Conservation (phyloP, 1,140 invertebrate genomes). For the Samia ricini region DNA sequence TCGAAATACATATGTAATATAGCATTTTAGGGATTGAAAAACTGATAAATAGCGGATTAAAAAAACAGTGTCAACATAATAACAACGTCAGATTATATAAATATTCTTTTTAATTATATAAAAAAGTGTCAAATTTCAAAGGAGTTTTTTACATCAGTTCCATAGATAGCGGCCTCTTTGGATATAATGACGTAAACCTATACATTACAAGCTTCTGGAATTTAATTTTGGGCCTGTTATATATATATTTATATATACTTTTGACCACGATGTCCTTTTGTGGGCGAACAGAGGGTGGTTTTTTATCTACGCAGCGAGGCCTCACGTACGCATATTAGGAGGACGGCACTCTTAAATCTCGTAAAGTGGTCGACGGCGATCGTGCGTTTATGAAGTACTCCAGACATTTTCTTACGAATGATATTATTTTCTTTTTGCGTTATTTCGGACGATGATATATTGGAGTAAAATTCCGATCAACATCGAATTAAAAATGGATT, state of each 20-base stretch:
- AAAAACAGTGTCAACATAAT: background rate
- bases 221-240: slow-evolving; percentile 64
- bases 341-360: slow-evolving; percentile 35
- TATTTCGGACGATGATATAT: background rate
- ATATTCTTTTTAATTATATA: background rate
- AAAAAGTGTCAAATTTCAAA: background rate
- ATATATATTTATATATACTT: too few species aligned
- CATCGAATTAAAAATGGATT: too few species aligned
- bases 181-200: slow-evolving; percentile 66
- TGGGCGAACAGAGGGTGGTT: slow-evolving; percentile 24
- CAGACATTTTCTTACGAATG: slow-evolving; percentile 21
- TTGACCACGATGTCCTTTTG: slow-evolving; percentile 41
- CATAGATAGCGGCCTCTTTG: background rate
- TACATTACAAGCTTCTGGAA: slow-evolving; percentile 58
- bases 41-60: background rate
- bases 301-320: slow-evolving; percentile 29
- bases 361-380: slow-evolving; percentile 39
- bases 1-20: too few species aligned
- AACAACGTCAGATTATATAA: background rate
- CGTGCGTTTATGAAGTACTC: slow-evolving; percentile 28
- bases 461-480: too few species aligned
- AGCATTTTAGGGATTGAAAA: too few species aligned
- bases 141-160: background rate
- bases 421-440: background rate
- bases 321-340: slow-evolving; percentile 42